Conservation (phyloP, 2,888 invertebrate genomes). For the Ectropis crepuscularia region DNA sequence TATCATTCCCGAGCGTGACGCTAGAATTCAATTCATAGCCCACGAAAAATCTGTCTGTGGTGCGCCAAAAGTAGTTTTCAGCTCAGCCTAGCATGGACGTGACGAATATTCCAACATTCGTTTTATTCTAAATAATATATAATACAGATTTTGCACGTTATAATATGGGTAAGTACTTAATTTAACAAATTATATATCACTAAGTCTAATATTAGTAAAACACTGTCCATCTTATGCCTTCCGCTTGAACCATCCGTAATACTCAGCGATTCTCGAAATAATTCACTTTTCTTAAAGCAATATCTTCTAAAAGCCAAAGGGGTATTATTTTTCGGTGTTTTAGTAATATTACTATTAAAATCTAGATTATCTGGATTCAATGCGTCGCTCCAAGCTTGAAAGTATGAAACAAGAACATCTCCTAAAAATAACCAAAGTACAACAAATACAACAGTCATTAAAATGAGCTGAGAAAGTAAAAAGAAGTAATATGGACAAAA, state of each 20-base stretch:
- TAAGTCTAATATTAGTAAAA: conserved; percentile 5
- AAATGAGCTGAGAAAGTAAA: conserved; percentile 70
- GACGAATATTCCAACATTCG: no score
- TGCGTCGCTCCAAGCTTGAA: conserved; percentile 44
- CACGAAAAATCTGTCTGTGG: no score
- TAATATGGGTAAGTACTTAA: conserved; percentile 3
- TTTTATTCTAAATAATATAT: no score
- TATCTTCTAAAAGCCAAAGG: conserved; percentile 64
- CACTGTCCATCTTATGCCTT: background rate
- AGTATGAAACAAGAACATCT: conserved; percentile 58
- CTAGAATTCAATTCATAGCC: no score
- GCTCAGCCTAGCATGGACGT: no score
- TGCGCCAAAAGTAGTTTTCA: no score
- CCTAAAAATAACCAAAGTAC: conserved; percentile 65
- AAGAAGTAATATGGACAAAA: conserved; percentile 76
- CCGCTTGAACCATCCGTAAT: conserved; percentile 22
- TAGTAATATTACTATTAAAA: background rate
- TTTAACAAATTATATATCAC: conserved; percentile 2
- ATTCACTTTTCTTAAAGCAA: conserved; percentile 74
- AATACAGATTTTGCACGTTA: no score
- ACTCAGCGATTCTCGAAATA: conserved; percentile 61
- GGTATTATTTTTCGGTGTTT: conserved; percentile 36
- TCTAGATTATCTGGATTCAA: background rate
- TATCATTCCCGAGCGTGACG: no score
- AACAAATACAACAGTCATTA: conserved; percentile 57